These are phyloP conservation scores for Nasonia longicornis DNA, from an alignment of 1,140 invertebrate genomes.

Conservation along the genomic window DNA sequence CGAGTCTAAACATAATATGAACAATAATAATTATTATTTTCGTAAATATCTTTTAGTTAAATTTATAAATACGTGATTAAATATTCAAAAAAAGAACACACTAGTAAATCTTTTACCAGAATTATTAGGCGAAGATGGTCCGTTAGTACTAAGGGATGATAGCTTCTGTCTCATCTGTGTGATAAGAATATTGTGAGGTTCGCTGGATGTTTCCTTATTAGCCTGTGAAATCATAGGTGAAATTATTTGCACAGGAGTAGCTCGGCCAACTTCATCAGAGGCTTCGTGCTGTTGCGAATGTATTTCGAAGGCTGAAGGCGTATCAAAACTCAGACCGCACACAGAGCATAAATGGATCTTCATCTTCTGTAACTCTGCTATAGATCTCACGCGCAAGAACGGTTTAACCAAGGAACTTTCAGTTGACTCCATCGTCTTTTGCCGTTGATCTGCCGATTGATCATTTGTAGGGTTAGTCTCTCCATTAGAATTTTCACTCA, in stretches of 20 bases:
- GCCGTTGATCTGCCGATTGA: neutral
- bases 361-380: conserved; percentile 42
- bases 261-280: neutral
- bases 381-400: conserved; percentile 41
- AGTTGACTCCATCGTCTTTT: neutral
- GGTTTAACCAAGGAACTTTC: conserved; percentile 18
- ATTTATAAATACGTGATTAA: neutral
- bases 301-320: neutral
- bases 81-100: neutral
- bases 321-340: conserved; percentile 38
- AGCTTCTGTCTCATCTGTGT: conserved; percentile 30
- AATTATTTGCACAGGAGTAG: conserved; percentile 42
- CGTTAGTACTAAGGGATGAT: neutral
- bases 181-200: neutral
- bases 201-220: neutral
- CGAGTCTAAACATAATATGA: neutral
- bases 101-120: neutral
- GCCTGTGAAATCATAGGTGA: conserved; percentile 32
- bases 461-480: neutral
- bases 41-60: neutral
- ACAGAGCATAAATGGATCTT: conserved; percentile 40
- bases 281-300: conserved; percentile 9
- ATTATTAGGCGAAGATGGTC: neutral
- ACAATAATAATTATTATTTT: conserved; percentile 1
- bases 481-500: conserved; percentile 26